phyloP scores from a whole-genome alignment of 1,140 invertebrate genomes.

The Saccostrea glomerata region DNA sequence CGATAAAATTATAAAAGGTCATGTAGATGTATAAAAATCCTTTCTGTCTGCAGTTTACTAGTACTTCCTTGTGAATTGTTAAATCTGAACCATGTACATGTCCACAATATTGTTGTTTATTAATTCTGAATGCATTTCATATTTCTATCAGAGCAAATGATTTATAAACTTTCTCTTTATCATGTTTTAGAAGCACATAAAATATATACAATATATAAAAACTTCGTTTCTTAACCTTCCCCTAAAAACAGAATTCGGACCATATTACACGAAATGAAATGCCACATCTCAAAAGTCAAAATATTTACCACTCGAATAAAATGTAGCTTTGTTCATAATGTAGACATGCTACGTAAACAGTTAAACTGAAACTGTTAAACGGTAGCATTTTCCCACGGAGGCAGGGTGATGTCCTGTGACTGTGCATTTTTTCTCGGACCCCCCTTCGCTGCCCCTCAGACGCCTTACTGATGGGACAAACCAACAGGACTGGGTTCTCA shows the following conservation, averaged over 20 bases:
- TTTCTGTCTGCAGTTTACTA: too few species aligned
- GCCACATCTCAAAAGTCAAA: not conserved
- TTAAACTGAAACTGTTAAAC: constrained; percentile 19
- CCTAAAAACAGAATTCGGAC: not conserved
- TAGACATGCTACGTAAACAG: constrained; percentile 33
- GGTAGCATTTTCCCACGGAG: constrained; percentile 24
- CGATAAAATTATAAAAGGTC: not conserved
- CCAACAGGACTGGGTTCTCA: not conserved
- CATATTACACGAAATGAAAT: not conserved
- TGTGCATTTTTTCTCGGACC: constrained; percentile 26
- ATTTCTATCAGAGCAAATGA: too few species aligned
- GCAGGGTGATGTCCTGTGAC: constrained; percentile 2
- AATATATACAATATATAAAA: not conserved
- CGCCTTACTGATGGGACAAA: constrained; percentile 16
- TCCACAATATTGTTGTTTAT: too few species aligned
- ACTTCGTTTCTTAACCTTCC: constrained; percentile 4
- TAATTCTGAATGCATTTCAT: too few species aligned
- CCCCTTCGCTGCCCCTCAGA: not conserved
- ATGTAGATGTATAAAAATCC: too few species aligned
- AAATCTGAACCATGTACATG: too few species aligned
- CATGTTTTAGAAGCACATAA: too few species aligned
- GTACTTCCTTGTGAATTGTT: too few species aligned
- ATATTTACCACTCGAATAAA: constrained; percentile 32
- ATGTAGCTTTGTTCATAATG: constrained; percentile 34
- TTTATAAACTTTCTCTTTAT: too few species aligned